These are phyloP conservation scores for Liparis tanakae DNA, from an alignment of 2,797 vertebrate genomes.

Conservation along the genomic window DNA sequence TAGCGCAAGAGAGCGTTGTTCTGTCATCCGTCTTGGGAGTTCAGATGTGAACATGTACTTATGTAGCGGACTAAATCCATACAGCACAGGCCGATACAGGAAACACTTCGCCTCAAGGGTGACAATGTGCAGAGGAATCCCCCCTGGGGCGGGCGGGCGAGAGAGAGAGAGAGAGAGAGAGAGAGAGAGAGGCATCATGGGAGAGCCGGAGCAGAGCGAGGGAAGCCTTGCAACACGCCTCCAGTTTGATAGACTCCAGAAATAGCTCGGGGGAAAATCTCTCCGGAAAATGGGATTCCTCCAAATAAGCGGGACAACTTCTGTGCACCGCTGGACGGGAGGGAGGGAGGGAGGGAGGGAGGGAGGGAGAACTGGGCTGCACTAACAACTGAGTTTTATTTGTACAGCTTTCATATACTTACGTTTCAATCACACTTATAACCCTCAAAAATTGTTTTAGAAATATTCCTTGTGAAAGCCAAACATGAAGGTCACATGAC, in stretches of 20 bases:
- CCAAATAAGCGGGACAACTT: constrained; percentile 53
- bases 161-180: neutral
- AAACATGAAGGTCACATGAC: no score
- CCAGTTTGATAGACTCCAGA: constrained; percentile 48
- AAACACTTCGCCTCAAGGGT: neutral
- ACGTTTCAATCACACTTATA: no score
- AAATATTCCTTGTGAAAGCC: no score
- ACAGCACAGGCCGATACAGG: no score
- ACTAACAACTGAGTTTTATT: neutral
- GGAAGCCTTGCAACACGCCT: constrained; percentile 52
- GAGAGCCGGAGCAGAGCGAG: constrained; percentile 1
- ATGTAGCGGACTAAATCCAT: no score
- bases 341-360: neutral
- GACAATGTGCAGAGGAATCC: constrained; percentile 25
- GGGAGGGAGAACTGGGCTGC: neutral
- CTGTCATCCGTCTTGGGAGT: no score
- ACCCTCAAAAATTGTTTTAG: no score
- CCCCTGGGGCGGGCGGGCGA: neutral
- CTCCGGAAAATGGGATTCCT: constrained; percentile 68
- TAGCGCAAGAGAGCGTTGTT: no score
- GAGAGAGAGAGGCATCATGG: constrained; percentile 21
- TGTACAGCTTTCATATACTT: no score
- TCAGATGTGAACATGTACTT: no score
- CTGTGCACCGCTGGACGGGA: neutral
- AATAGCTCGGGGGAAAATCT: constrained; percentile 58